Evolutionary conservation across 2,113 vertebrate species (phyloP), one percentile per base, ranked within the genome.

Genomic region (Zeus faber): DNA sequence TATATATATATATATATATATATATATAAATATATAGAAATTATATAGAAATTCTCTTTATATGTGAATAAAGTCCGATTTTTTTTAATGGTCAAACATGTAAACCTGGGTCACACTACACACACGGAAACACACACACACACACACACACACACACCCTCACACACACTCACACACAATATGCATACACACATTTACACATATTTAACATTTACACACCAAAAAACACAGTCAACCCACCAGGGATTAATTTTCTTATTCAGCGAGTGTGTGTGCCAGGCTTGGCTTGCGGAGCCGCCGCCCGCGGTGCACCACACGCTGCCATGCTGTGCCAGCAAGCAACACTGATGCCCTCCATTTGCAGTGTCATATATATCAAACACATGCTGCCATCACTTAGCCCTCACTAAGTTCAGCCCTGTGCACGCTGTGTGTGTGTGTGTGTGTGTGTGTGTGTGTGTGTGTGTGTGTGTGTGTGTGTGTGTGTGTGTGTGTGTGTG

Each of bases 311-410:
- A 89, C 92, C 91, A 91, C 94, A 92, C 92, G 92, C 93, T 92
- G 92, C 91, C 92, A 93, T 89, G 92, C 94, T 91, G 93, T 94
- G 93, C 93, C 93, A 94, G 92, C 91, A 93, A 92, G 92, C 92
- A 90, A 90, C 91, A 91, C 93, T 91, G 92, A 94, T 95, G 94
- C 93, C 93, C 91, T 93, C 93, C 91, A 92, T 92, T 92, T 92
- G 93, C 93, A 91, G 91, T 93, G 93, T 93, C 92, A 93, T 92
- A 94, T 93, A 95, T 94, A 94, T 94, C 93, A 94, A 94, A 93
- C 89, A 87, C 95, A 91, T 91, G 92, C 91, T 91, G 93, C 90
- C 87, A 91, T 85, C 85, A 71, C 75, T 87, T 83, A 84, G 80
- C 67, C 80, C 70, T 76, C 74, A 58, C 64, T 77, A 49, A 62